A percentile compares a stretch with the other conserved stretches of the same genome.
These are phyloP conservation scores for Cryptoprocta ferox DNA, from an alignment of 2,797 vertebrate genomes.

Conservation along the genomic window DNA sequence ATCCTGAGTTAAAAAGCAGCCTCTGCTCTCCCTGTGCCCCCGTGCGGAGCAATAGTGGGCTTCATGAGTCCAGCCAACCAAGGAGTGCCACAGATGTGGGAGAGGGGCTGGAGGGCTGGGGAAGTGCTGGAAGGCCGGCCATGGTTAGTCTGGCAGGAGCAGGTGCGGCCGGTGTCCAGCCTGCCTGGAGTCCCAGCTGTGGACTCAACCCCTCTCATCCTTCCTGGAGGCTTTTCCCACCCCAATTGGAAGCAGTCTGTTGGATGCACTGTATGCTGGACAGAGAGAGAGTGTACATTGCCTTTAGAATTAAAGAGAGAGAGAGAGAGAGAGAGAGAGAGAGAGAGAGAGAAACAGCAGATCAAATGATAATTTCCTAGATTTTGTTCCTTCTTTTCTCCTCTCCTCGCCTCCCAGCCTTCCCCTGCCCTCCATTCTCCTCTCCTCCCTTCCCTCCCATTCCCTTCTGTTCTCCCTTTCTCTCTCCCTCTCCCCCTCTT, in stretches of 20 bases:
- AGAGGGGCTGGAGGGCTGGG: background rate
- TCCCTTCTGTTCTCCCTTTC: background rate
- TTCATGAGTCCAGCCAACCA: background rate
- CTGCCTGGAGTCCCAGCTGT: background rate
- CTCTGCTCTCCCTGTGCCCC: background rate
- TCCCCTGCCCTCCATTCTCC: background rate
- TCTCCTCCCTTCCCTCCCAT: background rate
- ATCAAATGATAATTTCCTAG: background rate
- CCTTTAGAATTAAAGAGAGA: background rate
- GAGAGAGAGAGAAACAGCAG: background rate
- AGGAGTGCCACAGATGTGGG: background rate
- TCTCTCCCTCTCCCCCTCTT: too few species aligned
- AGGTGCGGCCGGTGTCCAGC: too few species aligned
- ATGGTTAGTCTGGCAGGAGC: background rate
- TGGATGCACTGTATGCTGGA: rapidly evolving
- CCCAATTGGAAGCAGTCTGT: background rate
- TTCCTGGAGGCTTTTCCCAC: background rate
- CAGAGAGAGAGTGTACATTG: background rate
- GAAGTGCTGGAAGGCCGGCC: background rate
- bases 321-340: background rate
- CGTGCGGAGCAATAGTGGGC: background rate
- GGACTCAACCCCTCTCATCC: background rate
- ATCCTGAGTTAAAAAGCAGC: background rate
- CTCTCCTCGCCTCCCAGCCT: too few species aligned
- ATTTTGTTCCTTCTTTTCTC: background rate